Evolutionary conservation across 2,888 invertebrate species (phyloP), one percentile per base, ranked within the genome.

Genomic region (Tolmerus cingulatus): DNA sequence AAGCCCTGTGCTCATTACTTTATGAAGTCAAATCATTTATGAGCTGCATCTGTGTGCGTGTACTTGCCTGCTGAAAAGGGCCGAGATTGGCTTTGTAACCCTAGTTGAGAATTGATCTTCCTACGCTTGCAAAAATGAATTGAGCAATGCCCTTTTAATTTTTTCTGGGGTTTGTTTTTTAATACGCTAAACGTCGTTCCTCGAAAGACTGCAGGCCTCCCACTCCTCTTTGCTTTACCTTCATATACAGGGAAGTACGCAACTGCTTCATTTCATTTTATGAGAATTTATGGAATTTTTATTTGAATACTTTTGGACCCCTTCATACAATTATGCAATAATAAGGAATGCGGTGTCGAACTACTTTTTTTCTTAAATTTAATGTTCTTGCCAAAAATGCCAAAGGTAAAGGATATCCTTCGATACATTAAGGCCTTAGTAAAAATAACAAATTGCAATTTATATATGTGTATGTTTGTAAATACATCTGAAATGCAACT

Each of bases 231-330:
- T 66, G 19, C 9, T 12, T 66, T 19, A 27, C 27, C 23, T 19
- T 23, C 66, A 27, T 27, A 27, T 19, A 4, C 30, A 81, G 30
- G 30, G 4, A 57, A 8, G 40, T 14, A 79, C 23, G 8, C 12
- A 40, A 51, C 57, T n/a, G 23, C 51, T 51, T 51, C 7, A 51
- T 51, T 51, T 51, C 57, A 5, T 16, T 85, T 85, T 43, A 74
- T 74, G 74, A n/a, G n/a, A 85, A 85, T 74, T 85, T 84, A 46
- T 46, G 85, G 85, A 85, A 85, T 85, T 85, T 85, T 74, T 46
- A 85, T 85, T 74, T 85, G 74, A 85, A 85, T 85, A 74, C 74
- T 85, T 74, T 37, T 74, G 74, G 43, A 74, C 46, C 84, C 85
- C 51, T 46, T 27, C 27, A 40, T 23, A 66, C 66, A 27, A 23